Base-by-base conservation (phyloP, 2,113 vertebrate genomes). In the Grammomys dolichurus region DNA sequence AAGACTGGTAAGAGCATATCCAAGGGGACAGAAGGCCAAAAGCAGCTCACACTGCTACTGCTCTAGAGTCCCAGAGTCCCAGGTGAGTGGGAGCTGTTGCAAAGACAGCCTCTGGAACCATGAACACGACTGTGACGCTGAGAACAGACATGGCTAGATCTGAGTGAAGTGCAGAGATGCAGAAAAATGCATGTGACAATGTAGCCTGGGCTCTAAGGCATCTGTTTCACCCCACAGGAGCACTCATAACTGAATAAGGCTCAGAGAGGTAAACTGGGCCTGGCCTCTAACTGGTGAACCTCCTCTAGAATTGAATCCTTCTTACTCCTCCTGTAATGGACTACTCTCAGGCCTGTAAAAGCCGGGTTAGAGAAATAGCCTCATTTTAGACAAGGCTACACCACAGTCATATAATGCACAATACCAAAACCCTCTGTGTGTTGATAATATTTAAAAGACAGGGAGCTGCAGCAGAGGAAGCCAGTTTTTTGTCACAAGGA, bases 401-500 rank as follows among this genome's bases (percentile, higher is more conserved):
- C 11, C 43, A 40, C 54, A 60, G 84, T 6, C 69, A 48, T 2
- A 6, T 0, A 75, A n/a, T 1, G 16, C 40, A 80, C 70, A 80
- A 3, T 36, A 51, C 63, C 28, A 63, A 86, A 95, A 87, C 70
- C 24, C 46, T 78, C 36, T 1, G 11, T 20, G 31, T 73, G 51
- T 75, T 70, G 46, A 69, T 43, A 20, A 76, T 76, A 69, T 92
- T 13, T n/a, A 24, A 22, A 82, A 54, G 40, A 60, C 6, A 67
- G 43, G 63, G 11, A 81, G 33, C 78, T 69, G 22, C 28, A 31
- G 75, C 22, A 95, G 17, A 94, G 63, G 70, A 93, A 96, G 85
- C 77, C 54, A 24, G 84, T 40, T 60, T 63, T 19, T 67, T 46
- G 73, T 80, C 31, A 90, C 43, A 24, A 22, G 1, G 43, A 89